Evolutionary conservation across 2,797 vertebrate genomes (phyloP), one percentile per base, ranked within the genome.

Genomic region (Bryconaethiops microstoma): DNA sequence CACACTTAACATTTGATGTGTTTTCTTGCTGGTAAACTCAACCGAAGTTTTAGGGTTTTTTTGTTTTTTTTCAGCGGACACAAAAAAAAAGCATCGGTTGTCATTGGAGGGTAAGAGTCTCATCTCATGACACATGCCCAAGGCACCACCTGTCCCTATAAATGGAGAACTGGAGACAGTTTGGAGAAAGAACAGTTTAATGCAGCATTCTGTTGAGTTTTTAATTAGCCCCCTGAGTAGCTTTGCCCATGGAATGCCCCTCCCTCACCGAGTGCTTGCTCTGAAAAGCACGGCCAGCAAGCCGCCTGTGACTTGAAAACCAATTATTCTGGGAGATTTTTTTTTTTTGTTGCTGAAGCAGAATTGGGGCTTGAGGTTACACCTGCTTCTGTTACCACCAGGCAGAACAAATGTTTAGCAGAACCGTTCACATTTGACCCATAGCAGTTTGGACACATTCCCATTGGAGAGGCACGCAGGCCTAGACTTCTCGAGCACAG

Each of bases 181-280:
- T 83, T 77, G 79, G 54, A 77, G 77, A 80, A 64, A 77, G 68
- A 62, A 21, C 70, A 57, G 74, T 81, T 87, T 65, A 76, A 86
- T 79, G 35, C 57, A 78, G 77, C 10, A 62, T 75, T 79, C 74
- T 63, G 71, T 65, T 60, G 42, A 83, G 77, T 76, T 80, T 79
- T 86, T 86, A 83, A 83, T 83, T 76, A 85, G 78, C 78, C 81
- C 81, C 76, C 55, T 84, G 81, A 84, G 80, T 86, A 72, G 73
- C 73, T 57, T 78, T 74, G 19, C 76, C 76, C 59, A 60, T 19
- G 52, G 60, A 68, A 35, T 35, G 52, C 78, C 74, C 74, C 74
- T 75, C 29, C 76, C 55, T 69, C 54, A 57, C 42, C 69, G 76
- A 68, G 62, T 70, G 42, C 59, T 55, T 29, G 57, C 72, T 77